Evolutionary conservation across 2,888 invertebrate species (phyloP).

Genomic region (Agrochola circellaris): DNA sequence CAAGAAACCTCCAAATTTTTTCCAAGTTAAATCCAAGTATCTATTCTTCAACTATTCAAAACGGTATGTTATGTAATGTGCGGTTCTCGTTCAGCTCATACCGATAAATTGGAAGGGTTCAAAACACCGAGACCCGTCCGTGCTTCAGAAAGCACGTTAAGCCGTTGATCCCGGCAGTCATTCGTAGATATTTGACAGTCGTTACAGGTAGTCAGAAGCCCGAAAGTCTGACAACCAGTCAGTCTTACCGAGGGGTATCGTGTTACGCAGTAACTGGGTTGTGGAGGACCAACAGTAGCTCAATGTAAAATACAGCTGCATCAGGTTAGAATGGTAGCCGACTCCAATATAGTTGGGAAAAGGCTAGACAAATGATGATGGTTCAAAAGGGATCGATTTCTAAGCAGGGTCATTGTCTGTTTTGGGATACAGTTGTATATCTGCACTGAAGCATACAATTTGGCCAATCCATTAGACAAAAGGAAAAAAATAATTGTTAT

Average conservation of each 20-base stretch:
- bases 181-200: neutral
- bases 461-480: neutral
- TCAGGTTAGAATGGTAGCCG: neutral
- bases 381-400: neutral
- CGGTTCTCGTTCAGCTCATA: neutral
- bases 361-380: neutral
- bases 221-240: neutral
- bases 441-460: neutral
- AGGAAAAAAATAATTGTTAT: constrained; percentile 13
- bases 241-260: neutral
- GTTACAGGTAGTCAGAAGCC: neutral
- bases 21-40: neutral
- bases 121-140: neutral
- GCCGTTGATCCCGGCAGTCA: neutral
- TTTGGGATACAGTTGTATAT: constrained; percentile 14
- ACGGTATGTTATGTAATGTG: neutral
- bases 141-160: neutral
- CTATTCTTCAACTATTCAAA: neutral
- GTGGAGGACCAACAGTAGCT: neutral
- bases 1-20: constrained; percentile 11
- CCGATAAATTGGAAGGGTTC: neutral
- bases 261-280: neutral
- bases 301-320: neutral
- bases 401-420: constrained; percentile 6
- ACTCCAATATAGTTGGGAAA: neutral